Base-by-base conservation (phyloP, 2,888 invertebrate genomes). In the Hyles lineata region DNA sequence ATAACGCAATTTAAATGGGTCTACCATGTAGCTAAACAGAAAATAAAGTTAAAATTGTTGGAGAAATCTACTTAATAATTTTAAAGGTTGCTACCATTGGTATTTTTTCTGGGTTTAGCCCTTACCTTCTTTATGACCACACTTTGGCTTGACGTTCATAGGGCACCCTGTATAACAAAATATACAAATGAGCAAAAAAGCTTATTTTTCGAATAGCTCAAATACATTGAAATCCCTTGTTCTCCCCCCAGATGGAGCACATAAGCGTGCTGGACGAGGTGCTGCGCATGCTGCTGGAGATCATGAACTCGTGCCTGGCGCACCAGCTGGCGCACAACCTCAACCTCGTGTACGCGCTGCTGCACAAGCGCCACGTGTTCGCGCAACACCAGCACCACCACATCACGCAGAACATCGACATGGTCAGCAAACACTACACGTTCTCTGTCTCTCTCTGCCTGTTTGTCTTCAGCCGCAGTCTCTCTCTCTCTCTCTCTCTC, bases 181-280 rank as follows among this genome's bases (percentile, higher is more conserved):
- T 32, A 32, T 2, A 32, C 32, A 32, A 0, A 7, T 2, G 32
- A 32, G 32, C 32, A 32, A 70, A 29, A 58, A 70, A 60, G 15
- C 71, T 63, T 50, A 15, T 29, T 11, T 70, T n/a, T n/a, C n/a
- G n/a, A n/a, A n/a, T n/a, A n/a, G n/a, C n/a, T n/a, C n/a, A n/a
- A n/a, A n/a, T n/a, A n/a, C n/a, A n/a, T n/a, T n/a, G n/a, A n/a
- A n/a, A n/a, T n/a, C n/a, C n/a, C n/a, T n/a, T n/a, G n/a, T n/a
- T n/a, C n/a, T 69, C 11, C 1, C 19, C 69, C 21, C 90, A 97
- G 96, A 96, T 98, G 89, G 98, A 98, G 85, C 98, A 99, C 92
- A 95, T 99, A 79, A 96, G 96, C 61, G 99, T 99, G 0, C 93
- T 99, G 50, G 99, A 99, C 90, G 99, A 99, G 90, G 99, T 99